A percentile compares a stretch with the other conserved stretches of the same genome.
Conservation (phyloP, 2,888 invertebrate species). For the Mesopsocus fuscifrons region DNA sequence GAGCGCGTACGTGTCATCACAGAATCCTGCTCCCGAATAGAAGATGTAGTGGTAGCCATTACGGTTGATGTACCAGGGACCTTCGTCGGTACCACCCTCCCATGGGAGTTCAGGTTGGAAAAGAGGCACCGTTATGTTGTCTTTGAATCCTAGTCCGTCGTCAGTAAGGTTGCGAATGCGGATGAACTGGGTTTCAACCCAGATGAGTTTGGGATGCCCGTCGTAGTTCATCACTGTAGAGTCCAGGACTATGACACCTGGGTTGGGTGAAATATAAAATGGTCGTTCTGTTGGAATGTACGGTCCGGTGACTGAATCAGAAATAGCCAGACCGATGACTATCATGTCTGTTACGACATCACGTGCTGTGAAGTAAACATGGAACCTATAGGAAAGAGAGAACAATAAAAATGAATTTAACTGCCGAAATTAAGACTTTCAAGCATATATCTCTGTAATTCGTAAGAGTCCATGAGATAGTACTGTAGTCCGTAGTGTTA, state of each 20-base stretch:
- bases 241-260: not conserved
- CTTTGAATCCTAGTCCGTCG: not conserved
- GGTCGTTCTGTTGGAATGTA: not conserved
- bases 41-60: not conserved
- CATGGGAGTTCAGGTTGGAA: not conserved
- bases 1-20: not conserved
- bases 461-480: too few relatives aligned
- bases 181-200: not conserved
- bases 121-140: not conserved
- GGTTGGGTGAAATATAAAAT: not conserved
- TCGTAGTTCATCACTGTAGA: not conserved
- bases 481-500: too few relatives aligned
- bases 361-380: not conserved
- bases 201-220: not conserved
- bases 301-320: not conserved
- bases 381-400: too few relatives aligned
- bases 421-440: too few relatives aligned
- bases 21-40: not conserved
- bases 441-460: too few relatives aligned
- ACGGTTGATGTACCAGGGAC: not conserved
- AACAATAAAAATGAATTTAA: too few relatives aligned
- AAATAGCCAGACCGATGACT: not conserved
- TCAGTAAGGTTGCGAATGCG: not conserved
- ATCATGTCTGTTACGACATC: not conserved
- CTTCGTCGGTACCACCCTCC: not conserved